Base-by-base conservation (phyloP, 1,140 invertebrate genomes). In the Leucophenga varia region DNA sequence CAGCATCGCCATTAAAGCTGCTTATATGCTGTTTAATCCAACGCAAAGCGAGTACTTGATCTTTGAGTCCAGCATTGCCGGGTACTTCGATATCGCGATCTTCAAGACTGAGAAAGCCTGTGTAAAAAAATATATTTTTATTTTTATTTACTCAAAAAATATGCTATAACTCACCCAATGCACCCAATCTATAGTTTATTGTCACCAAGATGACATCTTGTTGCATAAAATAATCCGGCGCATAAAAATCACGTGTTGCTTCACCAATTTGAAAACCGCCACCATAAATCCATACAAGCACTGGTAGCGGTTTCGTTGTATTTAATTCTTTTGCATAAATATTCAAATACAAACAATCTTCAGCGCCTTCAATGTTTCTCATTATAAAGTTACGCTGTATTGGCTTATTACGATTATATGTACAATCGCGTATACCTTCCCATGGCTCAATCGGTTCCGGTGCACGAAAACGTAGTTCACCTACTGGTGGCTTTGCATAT, bases 261-360 rank as follows among this genome's bases (percentile, higher is more conserved):
- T 77, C 79, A 2, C 84, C 83, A 19, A 61, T 45, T 18, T 74
- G 61, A 59, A 87, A 86, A 17, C 72, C 81, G 10, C 88, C 88
- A 1, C 87, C 87, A 65, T 89, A 82, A 19, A 90, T 81, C 74
- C 77, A 90, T 0, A 89, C 79, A 55, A 90, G 77, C 0, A 90
- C 86, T 0, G 87, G 82, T 31, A 72, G 22, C 1, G 64, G 64
- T 8, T 55, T 54, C 9, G 64, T 54, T 2, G 57, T 45, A 8
- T 55, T 55, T 1, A 72, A 25, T 1, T 49, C 44, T 12, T 72
- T 72, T 6, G 55, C 39, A 30, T 69, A 72, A 3, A 72, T 61
- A 52, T 72, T 72, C 12, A 72, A 32, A 35, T 72, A 72, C n/a
- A 72, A 53, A 20, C 69, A 72, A 47, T 72, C 69, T 43, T 72